phyloP scores from a whole-genome alignment of 2,797 vertebrate genomes.

The Poeciliopsis paucimaculata region DNA sequence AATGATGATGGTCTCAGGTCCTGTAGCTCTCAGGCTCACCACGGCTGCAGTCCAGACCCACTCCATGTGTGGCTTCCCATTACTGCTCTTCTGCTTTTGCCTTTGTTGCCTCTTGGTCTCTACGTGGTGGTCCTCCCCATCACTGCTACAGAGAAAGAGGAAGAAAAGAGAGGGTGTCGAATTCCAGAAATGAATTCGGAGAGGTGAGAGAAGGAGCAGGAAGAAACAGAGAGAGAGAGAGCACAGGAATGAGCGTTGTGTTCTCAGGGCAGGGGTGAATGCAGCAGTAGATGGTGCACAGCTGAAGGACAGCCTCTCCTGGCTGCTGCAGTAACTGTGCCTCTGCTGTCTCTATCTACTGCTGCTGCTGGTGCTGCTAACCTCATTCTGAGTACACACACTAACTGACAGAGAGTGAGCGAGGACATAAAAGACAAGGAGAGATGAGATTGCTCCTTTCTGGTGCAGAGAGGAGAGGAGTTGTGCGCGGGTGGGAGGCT shows the following conservation, averaged over 20 bases:
- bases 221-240: conserved; percentile 49
- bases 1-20: conserved; percentile 63
- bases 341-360: conserved; percentile 63
- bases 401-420: conserved; percentile 46
- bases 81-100: conserved; percentile 78
- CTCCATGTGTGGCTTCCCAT: conserved; percentile 94
- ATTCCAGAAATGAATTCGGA: conserved; percentile 55
- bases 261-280: conserved; percentile 66
- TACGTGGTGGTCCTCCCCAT: conserved; percentile 94
- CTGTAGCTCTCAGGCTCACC: conserved; percentile 82
- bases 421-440: conserved; percentile 44
- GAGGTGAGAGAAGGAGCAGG: conserved; percentile 59
- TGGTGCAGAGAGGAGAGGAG: conserved; percentile 75
- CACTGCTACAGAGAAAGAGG: conserved; percentile 83
- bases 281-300: conserved; percentile 62
- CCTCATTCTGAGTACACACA: conserved; percentile 74
- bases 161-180: conserved; percentile 30
- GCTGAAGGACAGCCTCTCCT: conserved; percentile 67
- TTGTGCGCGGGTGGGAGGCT: conserved; percentile 67
- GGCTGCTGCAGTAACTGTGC: conserved; percentile 69
- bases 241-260: conserved; percentile 59
- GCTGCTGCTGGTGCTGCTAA: conserved; percentile 61
- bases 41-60: conserved; percentile 91
- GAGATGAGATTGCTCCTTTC: conserved; percentile 75
- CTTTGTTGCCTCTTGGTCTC: conserved; percentile 81